Evolutionary conservation across 1,140 invertebrate genomes (phyloP).

Genomic region (Diorhabda sublineata): DNA sequence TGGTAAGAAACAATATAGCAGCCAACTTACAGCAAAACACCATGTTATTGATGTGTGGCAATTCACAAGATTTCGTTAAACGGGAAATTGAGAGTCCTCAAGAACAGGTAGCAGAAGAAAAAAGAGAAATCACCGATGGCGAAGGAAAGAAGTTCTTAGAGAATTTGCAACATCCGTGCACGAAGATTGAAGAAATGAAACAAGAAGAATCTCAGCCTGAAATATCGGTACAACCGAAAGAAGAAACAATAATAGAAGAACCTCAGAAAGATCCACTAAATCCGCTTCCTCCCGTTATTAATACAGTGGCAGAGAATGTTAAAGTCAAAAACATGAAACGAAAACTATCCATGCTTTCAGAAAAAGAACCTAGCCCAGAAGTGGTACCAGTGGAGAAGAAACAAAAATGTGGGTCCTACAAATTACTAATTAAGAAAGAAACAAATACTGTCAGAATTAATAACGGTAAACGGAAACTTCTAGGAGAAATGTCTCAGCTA

Average conservation of each 20-base stretch:
- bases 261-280: conserved; percentile 20
- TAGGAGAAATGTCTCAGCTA: conserved; percentile 31
- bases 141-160: neutral
- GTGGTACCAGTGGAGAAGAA: conserved; percentile 28
- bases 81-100: conserved; percentile 45
- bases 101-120: conserved; percentile 40
- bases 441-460: conserved; percentile 44
- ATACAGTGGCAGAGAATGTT: conserved; percentile 45
- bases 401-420: conserved; percentile 45
- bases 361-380: conserved; percentile 26
- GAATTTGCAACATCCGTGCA: neutral
- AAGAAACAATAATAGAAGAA: conserved; percentile 7
- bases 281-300: conserved; percentile 35
- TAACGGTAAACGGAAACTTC: conserved; percentile 47
- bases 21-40: conserved; percentile 43
- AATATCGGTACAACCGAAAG: conserved; percentile 9
- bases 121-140: conserved; percentile 20
- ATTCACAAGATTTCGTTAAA: conserved; percentile 36
- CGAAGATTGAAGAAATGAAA: conserved; percentile 17
- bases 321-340: conserved; percentile 47
- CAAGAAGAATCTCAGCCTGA: conserved; percentile 17
- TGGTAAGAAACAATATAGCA: conserved; percentile 55
- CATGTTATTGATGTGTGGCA: conserved; percentile 48
- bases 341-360: conserved; percentile 37
- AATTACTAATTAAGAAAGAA: conserved; percentile 48